phyloP scores from a whole-genome alignment of 2,113 vertebrate genomes.

The Leptodactylus fuscus region DNA sequence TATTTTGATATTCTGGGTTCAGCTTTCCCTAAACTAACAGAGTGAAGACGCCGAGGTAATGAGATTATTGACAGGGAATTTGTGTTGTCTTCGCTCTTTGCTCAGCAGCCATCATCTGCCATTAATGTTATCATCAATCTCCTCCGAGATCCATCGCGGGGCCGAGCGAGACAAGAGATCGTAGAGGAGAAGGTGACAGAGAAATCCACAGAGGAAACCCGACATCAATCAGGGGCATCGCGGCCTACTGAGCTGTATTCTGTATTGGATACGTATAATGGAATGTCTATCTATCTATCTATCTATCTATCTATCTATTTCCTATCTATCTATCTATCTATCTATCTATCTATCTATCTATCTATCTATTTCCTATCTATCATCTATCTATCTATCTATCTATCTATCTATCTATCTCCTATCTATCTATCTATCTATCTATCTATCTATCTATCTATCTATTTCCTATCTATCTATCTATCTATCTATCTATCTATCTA shows the following conservation, averaged over 20 bases:
- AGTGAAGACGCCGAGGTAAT: neutral
- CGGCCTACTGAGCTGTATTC: neutral
- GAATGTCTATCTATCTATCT: neutral
- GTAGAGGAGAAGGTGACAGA: neutral
- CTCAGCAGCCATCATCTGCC: neutral
- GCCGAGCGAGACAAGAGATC: neutral
- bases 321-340: no score
- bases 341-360: no score
- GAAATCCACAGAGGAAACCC: neutral
- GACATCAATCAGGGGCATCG: neutral
- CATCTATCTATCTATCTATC: no score
- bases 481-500: no score
- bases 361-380: no score
- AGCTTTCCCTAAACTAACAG: neutral
- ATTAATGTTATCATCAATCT: constrained; percentile 14
- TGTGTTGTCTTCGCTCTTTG: neutral
- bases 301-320: no score
- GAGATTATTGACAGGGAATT: constrained; percentile 5
- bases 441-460: no score
- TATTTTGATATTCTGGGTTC: neutral
- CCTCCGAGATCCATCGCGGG: neutral
- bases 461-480: no score
- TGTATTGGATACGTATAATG: neutral
- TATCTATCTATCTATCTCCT: no score
- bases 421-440: no score